phyloP scores from a whole-genome alignment of 2,797 vertebrate species.

The Megalops cyprinoides region DNA sequence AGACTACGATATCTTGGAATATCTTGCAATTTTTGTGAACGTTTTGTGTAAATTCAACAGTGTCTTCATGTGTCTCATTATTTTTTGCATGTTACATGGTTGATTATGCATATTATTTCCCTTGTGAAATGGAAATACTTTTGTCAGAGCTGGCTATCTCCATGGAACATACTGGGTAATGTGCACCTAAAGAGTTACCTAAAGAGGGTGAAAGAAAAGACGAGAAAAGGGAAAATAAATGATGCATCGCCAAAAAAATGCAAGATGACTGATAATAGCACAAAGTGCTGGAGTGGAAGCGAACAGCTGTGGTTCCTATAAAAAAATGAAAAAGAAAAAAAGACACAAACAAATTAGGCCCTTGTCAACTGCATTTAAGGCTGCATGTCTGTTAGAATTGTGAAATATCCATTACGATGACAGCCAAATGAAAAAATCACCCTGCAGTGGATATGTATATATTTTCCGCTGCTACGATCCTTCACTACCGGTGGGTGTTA shows the following conservation, averaged over 20 bases:
- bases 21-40: too few species aligned
- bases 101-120: too few species aligned
- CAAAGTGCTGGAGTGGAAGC: neutral
- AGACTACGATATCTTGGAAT: too few species aligned
- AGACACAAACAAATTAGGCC: constrained; percentile 8
- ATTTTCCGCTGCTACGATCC: constrained; percentile 13
- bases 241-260: neutral
- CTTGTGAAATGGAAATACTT: too few species aligned
- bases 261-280: constrained; percentile 26
- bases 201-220: neutral
- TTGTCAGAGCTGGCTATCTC: too few species aligned
- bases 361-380: constrained; percentile 13
- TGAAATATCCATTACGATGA: constrained; percentile 17
- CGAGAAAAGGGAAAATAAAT: neutral
- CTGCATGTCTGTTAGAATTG: neutral
- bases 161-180: too few species aligned
- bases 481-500: constrained; percentile 3
- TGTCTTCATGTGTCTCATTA: too few species aligned
- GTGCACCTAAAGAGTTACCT: neutral
- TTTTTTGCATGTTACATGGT: too few species aligned
- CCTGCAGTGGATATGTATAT: constrained; percentile 41
- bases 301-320: constrained; percentile 14
- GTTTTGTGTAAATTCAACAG: too few species aligned
- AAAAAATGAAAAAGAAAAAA: neutral
- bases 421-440: neutral